Base-by-base conservation (phyloP, 2,888 invertebrate species). In the Caenorhabditis sp. region DNA sequence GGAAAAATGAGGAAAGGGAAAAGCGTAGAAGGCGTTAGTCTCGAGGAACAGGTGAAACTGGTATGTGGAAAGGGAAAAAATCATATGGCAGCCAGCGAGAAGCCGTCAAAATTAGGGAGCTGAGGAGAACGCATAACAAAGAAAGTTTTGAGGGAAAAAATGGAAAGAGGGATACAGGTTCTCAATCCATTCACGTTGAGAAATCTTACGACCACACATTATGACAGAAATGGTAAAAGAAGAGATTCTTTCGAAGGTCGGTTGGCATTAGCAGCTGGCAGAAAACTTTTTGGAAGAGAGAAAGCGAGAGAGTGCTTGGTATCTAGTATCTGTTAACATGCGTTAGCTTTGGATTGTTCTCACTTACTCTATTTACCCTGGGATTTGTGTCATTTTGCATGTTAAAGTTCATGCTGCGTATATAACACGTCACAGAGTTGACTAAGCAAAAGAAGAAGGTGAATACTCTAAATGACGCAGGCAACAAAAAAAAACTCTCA, bases 161-260 rank as follows among this genome's bases (percentile, higher is more conserved):
- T 8, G 22, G n/a, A n/a, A n/a, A n/a, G n/a, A n/a, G 9, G 11
- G 20, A 58, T 58, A 69, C 58, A 74, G 60, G 47, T 37, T 67
- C 60, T 13, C n/a, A 4, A 6, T 55, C 55, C 24, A 18, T 40
- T 53, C 35, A 8, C 70, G 15, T 18, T 37, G 51, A 60, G 64
- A 35, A 67, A 61, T 64, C 72, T 72, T 40, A 72, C 64, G 60
- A 70, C 26, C 51, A 51, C 61, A 47, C 60, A 67, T 67, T 76
- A 76, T 67, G 76, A 76, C 65, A 58, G 50, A 65, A 28, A 64
- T 26, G 18, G 24, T 24, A 20, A 24, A 9, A 40, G 37, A 60
- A 47, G 26, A 51, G 62, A 71, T 37, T 72, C 44, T 56, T 37
- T 35, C 35, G 72, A 71, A 62, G 71, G 71, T 71, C 71, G 72